Evolutionary conservation across 2,797 vertebrate species (phyloP).

Genomic region (Sebastes matsubarae): DNA sequence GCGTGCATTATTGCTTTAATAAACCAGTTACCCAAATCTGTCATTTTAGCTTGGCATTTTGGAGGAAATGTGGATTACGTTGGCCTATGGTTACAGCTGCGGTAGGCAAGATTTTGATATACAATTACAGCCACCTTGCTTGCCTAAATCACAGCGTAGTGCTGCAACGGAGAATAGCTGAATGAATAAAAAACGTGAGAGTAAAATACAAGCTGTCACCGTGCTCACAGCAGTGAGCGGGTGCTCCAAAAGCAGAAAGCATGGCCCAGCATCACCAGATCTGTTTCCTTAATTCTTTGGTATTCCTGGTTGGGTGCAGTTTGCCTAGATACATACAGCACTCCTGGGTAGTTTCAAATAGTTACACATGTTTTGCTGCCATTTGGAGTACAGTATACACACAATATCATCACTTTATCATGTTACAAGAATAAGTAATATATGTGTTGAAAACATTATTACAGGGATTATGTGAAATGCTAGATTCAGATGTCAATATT

Average conservation of each 20-base stretch:
- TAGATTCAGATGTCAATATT: background rate
- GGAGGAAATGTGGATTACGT: background rate
- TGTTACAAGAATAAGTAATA: background rate
- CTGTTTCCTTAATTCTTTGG: background rate
- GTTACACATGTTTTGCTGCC: background rate
- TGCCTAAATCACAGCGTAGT: constrained; percentile 10
- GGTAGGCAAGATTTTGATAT: constrained; percentile 18
- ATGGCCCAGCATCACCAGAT: constrained; percentile 5
- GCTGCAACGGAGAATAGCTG: constrained; percentile 15
- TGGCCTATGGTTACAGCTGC: constrained; percentile 1
- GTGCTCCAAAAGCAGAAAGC: background rate
- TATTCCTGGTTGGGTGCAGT: background rate
- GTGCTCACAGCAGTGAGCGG: constrained; percentile 1
- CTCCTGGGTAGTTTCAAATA: background rate
- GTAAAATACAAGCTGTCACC: constrained; percentile 29
- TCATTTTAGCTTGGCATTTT: constrained; percentile 23
- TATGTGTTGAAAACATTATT: background rate
- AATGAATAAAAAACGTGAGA: constrained; percentile 28
- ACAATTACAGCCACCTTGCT: constrained; percentile 1
- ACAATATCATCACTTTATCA: background rate
- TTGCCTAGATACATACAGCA: constrained; percentile 1
- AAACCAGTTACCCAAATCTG: constrained; percentile 19
- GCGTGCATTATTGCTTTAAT: constrained; percentile 24
- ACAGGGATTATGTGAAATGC: background rate
- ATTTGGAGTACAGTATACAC: background rate